Percentiles rank a stretch among this genome's conserved stretches.
phyloP scores from a whole-genome alignment of 2,888 invertebrate genomes.

The Unio pictorum region DNA sequence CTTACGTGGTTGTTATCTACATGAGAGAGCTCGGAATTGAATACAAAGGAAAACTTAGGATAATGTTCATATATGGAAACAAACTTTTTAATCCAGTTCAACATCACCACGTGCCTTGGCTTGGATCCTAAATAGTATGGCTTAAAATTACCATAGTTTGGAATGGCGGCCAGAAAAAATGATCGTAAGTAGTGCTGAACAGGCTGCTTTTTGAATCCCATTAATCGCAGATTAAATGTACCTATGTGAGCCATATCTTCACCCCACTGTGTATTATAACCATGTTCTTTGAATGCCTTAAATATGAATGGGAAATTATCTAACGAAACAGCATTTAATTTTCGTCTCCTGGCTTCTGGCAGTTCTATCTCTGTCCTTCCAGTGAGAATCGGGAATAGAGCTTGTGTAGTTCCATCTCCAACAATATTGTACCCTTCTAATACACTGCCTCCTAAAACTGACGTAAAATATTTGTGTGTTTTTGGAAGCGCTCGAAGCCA shows the following conservation, averaged over 20 bases:
- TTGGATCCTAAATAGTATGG: slow-evolving; percentile 80
- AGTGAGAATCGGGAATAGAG: slow-evolving; percentile 88
- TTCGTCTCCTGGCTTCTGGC: slow-evolving; percentile 85
- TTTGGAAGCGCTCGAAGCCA: slow-evolving; percentile 66
- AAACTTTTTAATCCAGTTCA: slow-evolving; percentile 74
- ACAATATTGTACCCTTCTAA: slow-evolving; percentile 77
- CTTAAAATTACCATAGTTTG: slow-evolving; percentile 48
- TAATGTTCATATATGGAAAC: slow-evolving; percentile 78
- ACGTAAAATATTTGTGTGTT: slow-evolving; percentile 59
- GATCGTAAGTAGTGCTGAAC: slow-evolving; percentile 92
- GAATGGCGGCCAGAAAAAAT: slow-evolving; percentile 79
- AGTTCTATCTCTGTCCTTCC: slow-evolving; percentile 86
- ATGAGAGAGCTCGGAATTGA: slow-evolving; percentile 91
- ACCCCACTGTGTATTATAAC: slow-evolving; percentile 82
- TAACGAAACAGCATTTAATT: slow-evolving; percentile 77
- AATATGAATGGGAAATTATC: slow-evolving; percentile 86
- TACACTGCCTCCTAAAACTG: slow-evolving; percentile 72
- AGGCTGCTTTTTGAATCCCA: slow-evolving; percentile 87
- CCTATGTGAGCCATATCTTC: slow-evolving; percentile 90
- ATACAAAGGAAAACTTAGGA: slow-evolving; percentile 88
- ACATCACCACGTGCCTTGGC: slow-evolving; percentile 77
- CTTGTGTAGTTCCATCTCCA: slow-evolving; percentile 74
- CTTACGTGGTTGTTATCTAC: slow-evolving; percentile 86
- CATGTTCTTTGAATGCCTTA: slow-evolving; percentile 79
- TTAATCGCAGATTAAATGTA: slow-evolving; percentile 91